Base-by-base conservation (phyloP, 2,888 invertebrate species). In the Cerastis rubricosa region DNA sequence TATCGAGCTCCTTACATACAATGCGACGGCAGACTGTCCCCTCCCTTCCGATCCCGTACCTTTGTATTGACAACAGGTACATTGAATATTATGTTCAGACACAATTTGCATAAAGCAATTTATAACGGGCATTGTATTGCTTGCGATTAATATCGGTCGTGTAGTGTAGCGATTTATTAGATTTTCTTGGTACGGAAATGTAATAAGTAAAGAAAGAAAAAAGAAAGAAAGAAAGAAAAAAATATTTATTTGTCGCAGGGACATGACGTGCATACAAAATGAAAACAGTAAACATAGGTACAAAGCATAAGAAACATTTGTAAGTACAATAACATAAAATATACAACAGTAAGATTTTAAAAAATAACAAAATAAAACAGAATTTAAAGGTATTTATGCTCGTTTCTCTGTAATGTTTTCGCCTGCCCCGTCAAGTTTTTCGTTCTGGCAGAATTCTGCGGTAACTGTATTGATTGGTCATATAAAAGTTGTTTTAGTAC, bases 1-100 rank as follows among this genome's bases (percentile, higher is more conserved):
- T 94, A 93, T 94, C 92, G 90, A 88, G 89, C 88, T 90, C 87
- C 89, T 87, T 87, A 65, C 81, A 87, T 87, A 92, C 91, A 93
- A 93, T 93, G 88, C 90, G 83, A 87, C 90, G 89, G 90, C 90
- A 87, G 87, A 81, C 87, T 89, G 90, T 92, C 91, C 89, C 90
- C 90, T 89, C 89, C 89, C 90, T 93, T 92, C 91, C 91, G 90
- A 89, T 89, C 84, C 81, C 79, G 74, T 86, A 79, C 81, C 88
- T 90, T 89, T 89, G 85, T 89, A 89, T 89, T 88, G 89, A 90
- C 87, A 87, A 87, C 85, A 89, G 83, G 81, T 90, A 90, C 89
- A 91, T 91, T 91, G 91, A 90, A 91, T 91, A 88, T 89, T 90
- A 89, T 85, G 89, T 87, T 84, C 80, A 88, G 83, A 85, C 80